Conservation (phyloP, 2,888 invertebrate species). For the Torymus auratus region DNA sequence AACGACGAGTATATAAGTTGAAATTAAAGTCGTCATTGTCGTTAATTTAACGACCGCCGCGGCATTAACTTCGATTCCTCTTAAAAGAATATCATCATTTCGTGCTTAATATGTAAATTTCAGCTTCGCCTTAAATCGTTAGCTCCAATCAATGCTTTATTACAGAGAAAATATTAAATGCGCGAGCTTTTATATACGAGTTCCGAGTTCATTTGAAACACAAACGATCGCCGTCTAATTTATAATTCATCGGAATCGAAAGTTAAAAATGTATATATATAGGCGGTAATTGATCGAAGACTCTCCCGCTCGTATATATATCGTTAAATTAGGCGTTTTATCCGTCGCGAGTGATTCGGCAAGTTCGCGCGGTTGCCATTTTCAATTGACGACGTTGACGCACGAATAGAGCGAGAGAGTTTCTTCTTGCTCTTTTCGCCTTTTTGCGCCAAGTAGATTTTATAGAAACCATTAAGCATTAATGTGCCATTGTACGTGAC, state of each 20-base stretch:
- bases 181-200: too few species aligned
- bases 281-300: too few species aligned
- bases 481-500: slow-evolving; percentile 29
- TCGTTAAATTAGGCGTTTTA: not conserved
- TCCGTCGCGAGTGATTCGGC: not conserved
- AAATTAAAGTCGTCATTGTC: too few species aligned
- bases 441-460: not conserved
- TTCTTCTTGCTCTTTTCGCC: not conserved
- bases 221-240: too few species aligned
- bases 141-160: too few species aligned
- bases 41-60: too few species aligned
- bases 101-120: not conserved
- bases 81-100: not conserved
- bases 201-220: too few species aligned
- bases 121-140: not conserved
- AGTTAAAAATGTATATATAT: too few species aligned
- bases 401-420: not conserved
- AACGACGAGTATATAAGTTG: too few species aligned
- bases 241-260: too few species aligned
- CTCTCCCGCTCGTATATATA: too few species aligned
- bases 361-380: not conserved
- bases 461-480: slow-evolving; percentile 12
- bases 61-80: not conserved
- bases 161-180: too few species aligned
- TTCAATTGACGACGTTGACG: slow-evolving; percentile 8